Evolutionary conservation across 1,140 invertebrate species (phyloP), one percentile per base, ranked within the genome.

Genomic region (Microvelia longipes): DNA sequence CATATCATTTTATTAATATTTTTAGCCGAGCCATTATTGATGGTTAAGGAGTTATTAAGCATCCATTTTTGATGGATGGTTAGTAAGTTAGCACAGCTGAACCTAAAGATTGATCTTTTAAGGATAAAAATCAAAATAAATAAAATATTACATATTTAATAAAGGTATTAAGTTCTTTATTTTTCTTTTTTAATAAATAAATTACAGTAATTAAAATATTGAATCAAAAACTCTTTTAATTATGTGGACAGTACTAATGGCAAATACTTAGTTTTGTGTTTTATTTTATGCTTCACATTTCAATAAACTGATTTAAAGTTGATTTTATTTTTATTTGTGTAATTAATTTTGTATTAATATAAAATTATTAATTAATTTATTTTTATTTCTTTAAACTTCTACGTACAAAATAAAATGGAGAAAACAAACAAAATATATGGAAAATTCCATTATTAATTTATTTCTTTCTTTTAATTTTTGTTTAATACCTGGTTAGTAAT

Each of bases 201-300:
- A 73, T 73, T 73, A 73, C 73, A 73, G 73, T 73, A 73, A 73
- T 73, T 73, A 73, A 73, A 73, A 73, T 73, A 73, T 73, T 70
- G 71, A 72, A 66, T 71, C 69, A 70, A 72, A 71, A 69, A 72
- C 68, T 73, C 71, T 73, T 71, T 68, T 69, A 11, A 50, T 19
- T n/a, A n/a, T n/a, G 66, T 72, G 71, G 71, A 72, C 73, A 72
- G 67, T 72, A 71, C 71, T 73, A 73, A 61, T 73, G 73, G 73
- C 71, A 71, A 50, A n/a, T n/a, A n/a, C 71, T 73, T 69, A 70
- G 70, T 65, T 70, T 73, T 70, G 64, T 68, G 63, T 68, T n/a
- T n/a, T n/a, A n/a, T n/a, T n/a, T n/a, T n/a, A n/a, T 30, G 68
- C 69, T 50, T 28, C 1, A 67, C 27, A 67, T 67, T 27, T 61